A percentile compares a stretch with the other conserved stretches of the same genome.
These are phyloP conservation scores for Onychorhynchus coronatus DNA, from an alignment of 2,113 vertebrate species.

Conservation along the genomic window DNA sequence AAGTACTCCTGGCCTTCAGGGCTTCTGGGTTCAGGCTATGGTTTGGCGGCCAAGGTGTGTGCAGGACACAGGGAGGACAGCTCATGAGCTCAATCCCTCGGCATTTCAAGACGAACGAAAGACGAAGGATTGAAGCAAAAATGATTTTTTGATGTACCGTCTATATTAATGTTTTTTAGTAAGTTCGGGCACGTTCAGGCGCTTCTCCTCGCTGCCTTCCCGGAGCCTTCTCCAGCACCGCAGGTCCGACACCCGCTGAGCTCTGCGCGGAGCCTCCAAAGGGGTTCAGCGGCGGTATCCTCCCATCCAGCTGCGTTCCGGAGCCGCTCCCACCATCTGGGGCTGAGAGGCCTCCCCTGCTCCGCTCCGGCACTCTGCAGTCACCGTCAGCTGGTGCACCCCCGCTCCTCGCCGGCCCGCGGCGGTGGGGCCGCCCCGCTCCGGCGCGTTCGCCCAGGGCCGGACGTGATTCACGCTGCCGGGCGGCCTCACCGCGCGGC, in stretches of 20 bases:
- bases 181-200: fast-evolving
- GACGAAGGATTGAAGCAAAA: background rate
- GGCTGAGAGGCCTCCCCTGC: fast-evolving
- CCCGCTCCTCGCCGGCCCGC: no score
- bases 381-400: background rate
- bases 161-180: fast-evolving
- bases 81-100: background rate
- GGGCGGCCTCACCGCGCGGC: background rate
- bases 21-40: fast-evolving
- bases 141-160: background rate
- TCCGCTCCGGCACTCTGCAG: background rate
- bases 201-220: background rate
- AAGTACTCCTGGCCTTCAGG: background rate
- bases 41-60: fast-evolving
- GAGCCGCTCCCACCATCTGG: background rate
- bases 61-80: background rate
- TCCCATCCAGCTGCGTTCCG: background rate
- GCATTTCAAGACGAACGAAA: background rate
- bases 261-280: background rate
- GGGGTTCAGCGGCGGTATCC: background rate
- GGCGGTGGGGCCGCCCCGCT: background rate
- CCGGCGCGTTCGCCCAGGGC: background rate
- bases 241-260: background rate
- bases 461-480: background rate
- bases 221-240: background rate